Base-by-base conservation (phyloP, 2,888 invertebrate genomes). In the Athalia cordata region DNA sequence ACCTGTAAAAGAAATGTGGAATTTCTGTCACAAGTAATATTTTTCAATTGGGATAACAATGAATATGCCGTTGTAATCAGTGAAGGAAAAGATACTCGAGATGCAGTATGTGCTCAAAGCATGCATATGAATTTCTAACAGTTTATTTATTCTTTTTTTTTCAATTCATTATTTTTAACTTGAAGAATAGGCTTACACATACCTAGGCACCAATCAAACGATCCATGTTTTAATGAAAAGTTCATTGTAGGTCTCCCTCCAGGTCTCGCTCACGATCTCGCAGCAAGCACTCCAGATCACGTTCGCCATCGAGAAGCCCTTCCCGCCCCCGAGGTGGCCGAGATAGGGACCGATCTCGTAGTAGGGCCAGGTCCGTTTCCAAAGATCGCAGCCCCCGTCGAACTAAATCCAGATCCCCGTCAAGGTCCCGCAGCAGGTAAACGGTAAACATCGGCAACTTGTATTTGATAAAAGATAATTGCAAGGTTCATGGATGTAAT, bases 221-320 rank as follows among this genome's bases (percentile, higher is more conserved):
- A 62, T 78, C 64, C 62, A 49, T 66, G 50, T 67, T 74, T 74
- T 80, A 76, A 83, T 81, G 66, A 80, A 64, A 79, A 80, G 72
- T 65, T 77, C 59, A 79, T 77, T 79, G 57, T 84, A 89, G 89
- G 85, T 89, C 89, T 84, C 85, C 84, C 79, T 87, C 89, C 79
- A 88, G 87, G 84, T 89, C 89, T 67, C 84, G 83, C 77, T 85
- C 86, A 77, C 89, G 92, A 65, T 91, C 92, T 6, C 88, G 92
- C 11, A 91, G 90, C 79, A 87, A 88, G 80, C 91, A 91, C 59
- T 91, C 91, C 62, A 88, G 91, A 75, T 92, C 92, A 83, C 93
- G 94, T 43, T 94, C 94, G 82, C 92, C 94, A 84, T 94, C 94
- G 45, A 93, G 94, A 84, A 93, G 94, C 79, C 92, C 94, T 78